Conservation (phyloP, 2,888 invertebrate species). For the Leptopterna dolabrata region DNA sequence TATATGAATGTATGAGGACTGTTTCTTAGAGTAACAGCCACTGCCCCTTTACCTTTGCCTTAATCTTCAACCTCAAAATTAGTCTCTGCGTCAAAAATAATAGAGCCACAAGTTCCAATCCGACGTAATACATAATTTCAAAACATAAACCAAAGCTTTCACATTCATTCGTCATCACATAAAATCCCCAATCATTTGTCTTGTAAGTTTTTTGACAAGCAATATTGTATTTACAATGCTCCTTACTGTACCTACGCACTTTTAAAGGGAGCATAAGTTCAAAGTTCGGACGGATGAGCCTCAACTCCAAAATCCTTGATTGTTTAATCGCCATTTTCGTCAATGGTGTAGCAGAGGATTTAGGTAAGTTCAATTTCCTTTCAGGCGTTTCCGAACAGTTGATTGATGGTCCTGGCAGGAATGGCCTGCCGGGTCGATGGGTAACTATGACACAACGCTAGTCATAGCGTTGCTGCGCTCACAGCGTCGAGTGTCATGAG, state of each 20-base stretch:
- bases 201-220: conserved; percentile 17
- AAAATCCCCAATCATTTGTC: not conserved
- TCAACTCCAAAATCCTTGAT: not conserved
- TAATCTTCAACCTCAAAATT: no score
- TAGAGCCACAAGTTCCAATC: not conserved
- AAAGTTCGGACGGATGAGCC: not conserved
- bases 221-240: conserved; percentile 25
- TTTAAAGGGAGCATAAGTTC: not conserved
- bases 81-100: not conserved
- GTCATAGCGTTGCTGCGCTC: not conserved
- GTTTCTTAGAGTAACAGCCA: no score
- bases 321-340: not conserved
- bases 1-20: no score
- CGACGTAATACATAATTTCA: not conserved
- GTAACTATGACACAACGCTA: conserved; percentile 28
- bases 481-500: conserved; percentile 51
- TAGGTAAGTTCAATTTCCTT: not conserved
- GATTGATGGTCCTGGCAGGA: not conserved
- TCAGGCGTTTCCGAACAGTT: not conserved
- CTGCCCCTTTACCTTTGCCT: no score
- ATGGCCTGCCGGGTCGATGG: not conserved
- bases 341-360: not conserved
- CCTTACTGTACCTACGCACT: not conserved
- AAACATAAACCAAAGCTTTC: not conserved
- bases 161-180: not conserved